Base-by-base conservation (phyloP, 2,797 vertebrate genomes). In the Phylloscopus collybita region DNA sequence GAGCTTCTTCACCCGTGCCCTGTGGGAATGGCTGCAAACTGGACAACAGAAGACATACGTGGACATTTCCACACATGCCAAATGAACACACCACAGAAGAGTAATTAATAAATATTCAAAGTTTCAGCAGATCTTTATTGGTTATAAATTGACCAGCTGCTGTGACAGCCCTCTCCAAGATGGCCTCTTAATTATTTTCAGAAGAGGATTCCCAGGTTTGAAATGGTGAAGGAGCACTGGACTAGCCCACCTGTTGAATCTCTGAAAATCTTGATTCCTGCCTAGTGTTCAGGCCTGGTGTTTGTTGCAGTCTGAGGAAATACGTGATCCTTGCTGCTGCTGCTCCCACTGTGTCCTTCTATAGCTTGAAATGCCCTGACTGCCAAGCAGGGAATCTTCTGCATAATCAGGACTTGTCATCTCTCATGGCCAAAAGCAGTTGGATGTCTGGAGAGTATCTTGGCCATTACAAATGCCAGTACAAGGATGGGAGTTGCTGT, bases 31-130 rank as follows among this genome's bases (percentile, higher is more conserved):
- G 11, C 30, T 83, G 65, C 76, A 69, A 22, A 71, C 8, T 29
- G 47, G 30, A 26, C 18, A 25, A 32, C 5, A 3, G 36, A 74
- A 78, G 70, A 14, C 2, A 5, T 15, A 29, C 0, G 0, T 32
- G 27, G 47, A 6, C 4, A 3, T 84, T 65, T 86, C 47, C 18
- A 57, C 14, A 32, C 7, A 1, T 5, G 8, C 15, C 62, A 80
- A 87, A 60, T 44, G 67, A 84, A 59, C 23, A 54, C 22, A 26
- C 47, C 50, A 75, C 10, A 22, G 73, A 61, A 22, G 61, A 44
- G 7, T 49, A 50, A 64, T 30, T 30, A 16, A 42, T 13, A 30
- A 83, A 72, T 69, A 26, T 67, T 64, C 9, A 16, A 34, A 54
- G 6, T 59, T 88, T 92, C 44, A 69, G 42, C 4, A 34, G 40